Conservation (phyloP, 1,140 invertebrate species). For the silkworm (Bombyx mori) region DNA sequence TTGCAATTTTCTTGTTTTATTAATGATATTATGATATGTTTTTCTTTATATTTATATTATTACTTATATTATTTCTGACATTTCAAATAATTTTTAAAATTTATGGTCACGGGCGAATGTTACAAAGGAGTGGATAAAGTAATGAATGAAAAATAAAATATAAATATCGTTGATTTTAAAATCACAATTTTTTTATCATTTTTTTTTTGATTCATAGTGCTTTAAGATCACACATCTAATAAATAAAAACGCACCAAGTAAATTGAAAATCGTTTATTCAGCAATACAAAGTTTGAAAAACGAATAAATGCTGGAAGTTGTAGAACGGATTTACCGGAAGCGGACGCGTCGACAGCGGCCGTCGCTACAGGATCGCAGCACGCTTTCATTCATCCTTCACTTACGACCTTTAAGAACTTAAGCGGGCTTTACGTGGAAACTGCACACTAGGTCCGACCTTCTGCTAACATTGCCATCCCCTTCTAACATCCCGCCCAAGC, state of each 20-base stretch:
- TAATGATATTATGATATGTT: too few relatives aligned
- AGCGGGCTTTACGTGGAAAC: constrained; percentile 52
- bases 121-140: too few relatives aligned
- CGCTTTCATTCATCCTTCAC: constrained; percentile 63
- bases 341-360: constrained; percentile 56
- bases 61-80: neutral
- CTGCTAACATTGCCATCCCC: constrained; percentile 33
- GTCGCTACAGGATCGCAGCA: constrained; percentile 52
- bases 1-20: too few relatives aligned
- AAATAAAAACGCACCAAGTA: neutral
- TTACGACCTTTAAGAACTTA: constrained; percentile 43
- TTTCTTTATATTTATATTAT: too few relatives aligned
- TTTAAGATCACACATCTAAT: neutral
- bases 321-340: constrained; percentile 63
- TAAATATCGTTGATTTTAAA: neutral
- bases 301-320: constrained; percentile 62
- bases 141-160: neutral
- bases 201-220: neutral
- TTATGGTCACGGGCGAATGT: too few relatives aligned
- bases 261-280: neutral
- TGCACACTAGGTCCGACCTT: constrained; percentile 56
- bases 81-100: too few relatives aligned
- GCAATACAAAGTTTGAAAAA: constrained; percentile 48
- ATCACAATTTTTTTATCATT: neutral
- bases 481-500: constrained; percentile 26